Percentiles rank a stretch among this genome's conserved stretches.
These are phyloP conservation scores for Fopius arisanus DNA, from an alignment of 1,140 invertebrate species.

Conservation along the genomic window DNA sequence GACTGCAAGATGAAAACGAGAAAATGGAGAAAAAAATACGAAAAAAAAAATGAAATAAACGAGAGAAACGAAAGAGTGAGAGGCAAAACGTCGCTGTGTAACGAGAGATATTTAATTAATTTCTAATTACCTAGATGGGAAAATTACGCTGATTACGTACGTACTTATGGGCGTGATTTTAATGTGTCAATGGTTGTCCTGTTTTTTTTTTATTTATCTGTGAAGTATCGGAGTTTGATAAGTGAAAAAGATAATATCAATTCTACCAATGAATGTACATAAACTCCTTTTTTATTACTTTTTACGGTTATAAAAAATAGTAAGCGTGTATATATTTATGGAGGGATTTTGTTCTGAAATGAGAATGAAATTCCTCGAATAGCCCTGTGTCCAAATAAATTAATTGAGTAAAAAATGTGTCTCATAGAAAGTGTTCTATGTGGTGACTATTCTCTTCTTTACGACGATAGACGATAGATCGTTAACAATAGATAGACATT, in stretches of 20 bases:
- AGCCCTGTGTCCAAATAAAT: not conserved
- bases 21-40: conserved; percentile 7
- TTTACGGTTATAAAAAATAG: conserved; percentile 22
- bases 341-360: not conserved
- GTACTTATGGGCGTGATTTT: conserved; percentile 3
- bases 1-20: conserved; percentile 8
- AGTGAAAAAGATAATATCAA: conserved; percentile 10
- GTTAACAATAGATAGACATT: not conserved
- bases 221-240: not conserved
- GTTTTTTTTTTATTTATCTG: conserved; percentile 5
- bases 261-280: conserved; percentile 47
- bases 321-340: conserved; percentile 35
- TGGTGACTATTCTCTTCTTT: not conserved
- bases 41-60: conserved; percentile 1
- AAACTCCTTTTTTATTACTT: conserved; percentile 45
- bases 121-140: not conserved
- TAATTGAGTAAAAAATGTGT: not conserved
- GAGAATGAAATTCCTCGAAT: not conserved
- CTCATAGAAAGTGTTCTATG: not conserved
- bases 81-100: not conserved
- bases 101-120: conserved; percentile 3
- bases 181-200: conserved; percentile 14
- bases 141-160: conserved; percentile 4
- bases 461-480: not conserved
- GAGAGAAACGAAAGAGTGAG: conserved; percentile 8